Evolutionary conservation across 1,140 invertebrate species (phyloP), one percentile per base, ranked within the genome.

Genomic region (Drosophila leontia): DNA sequence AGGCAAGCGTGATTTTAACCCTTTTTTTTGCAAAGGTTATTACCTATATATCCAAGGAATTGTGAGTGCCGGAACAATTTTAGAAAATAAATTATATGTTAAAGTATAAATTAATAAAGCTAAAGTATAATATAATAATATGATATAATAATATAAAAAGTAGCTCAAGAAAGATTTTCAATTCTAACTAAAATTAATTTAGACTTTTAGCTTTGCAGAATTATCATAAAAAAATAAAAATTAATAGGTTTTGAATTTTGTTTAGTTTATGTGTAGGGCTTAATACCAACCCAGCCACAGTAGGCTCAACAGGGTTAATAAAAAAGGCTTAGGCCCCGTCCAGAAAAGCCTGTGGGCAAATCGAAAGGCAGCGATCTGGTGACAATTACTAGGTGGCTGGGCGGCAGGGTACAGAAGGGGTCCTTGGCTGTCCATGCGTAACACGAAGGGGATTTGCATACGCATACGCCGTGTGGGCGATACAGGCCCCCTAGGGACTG

Each of bases 381-480:
- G 78, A 86, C 82, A 85, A 86, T 86, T 55, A 48, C 57, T 47
- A 35, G 48, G 26, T 29, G 47, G 4, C 4, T 8, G 26, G 3
- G 17, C 37, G 50, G 12, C 3, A 41, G 39, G 15, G 37, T 15
- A 32, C 17, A 32, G 45, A 67, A 42, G 60, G 74, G 62, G 50
- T 26, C 44, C 26, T 48, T 44, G 19, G 63, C 50, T 64, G 67
- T 55, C 53, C 58, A 56, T 68, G 83, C 83, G 83, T 83, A 86
- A 77, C 84, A 53, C 58, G 51, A 65, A 76, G 64, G 62, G 76
- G 62, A 82, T 80, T 87, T 86, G 80, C 83, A 86, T 83, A 51
- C 64, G 55, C 42, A 51, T 61, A 61, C 45, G 68, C 19, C 44
- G 48, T 79, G 82, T 86, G 83, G 82, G 80, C 70, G 61, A 64